phyloP scores from a whole-genome alignment of 2,113 vertebrate species.

The Archocentrus centrarchus region DNA sequence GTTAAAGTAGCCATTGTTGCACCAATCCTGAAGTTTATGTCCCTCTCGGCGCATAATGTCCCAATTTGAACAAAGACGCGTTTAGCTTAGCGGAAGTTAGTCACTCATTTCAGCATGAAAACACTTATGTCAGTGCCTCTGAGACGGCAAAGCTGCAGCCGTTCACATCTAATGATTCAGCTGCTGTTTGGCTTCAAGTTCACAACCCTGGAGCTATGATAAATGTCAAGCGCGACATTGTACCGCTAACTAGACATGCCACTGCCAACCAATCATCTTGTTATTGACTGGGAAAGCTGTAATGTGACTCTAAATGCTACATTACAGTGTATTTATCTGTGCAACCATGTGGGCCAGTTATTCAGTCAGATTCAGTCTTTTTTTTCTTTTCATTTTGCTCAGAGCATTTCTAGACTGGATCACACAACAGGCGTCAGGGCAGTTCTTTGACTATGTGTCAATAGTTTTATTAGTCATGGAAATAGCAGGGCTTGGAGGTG shows the following conservation, averaged over 20 bases:
- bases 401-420: slow-evolving; percentile 24
- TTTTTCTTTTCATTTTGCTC: slow-evolving; percentile 26
- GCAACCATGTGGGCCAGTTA: slow-evolving; percentile 43
- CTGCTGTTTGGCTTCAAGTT: slow-evolving; percentile 69
- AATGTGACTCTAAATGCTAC: slow-evolving; percentile 68
- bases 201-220: slow-evolving; percentile 74
- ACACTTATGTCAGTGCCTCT: slow-evolving; percentile 71
- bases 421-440: slow-evolving; percentile 5
- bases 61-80: slow-evolving; percentile 73
- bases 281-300: slow-evolving; percentile 71
- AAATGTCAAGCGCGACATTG: slow-evolving; percentile 78
- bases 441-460: slow-evolving; percentile 13
- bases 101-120: slow-evolving; percentile 77
- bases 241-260: slow-evolving; percentile 72
- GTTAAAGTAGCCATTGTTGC: slow-evolving; percentile 64
- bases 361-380: slow-evolving; percentile 18
- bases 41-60: slow-evolving; percentile 63
- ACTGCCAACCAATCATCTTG: slow-evolving; percentile 71
- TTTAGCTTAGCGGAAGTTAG: slow-evolving; percentile 71
- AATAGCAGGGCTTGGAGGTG: not conserved
- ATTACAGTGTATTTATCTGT: slow-evolving; percentile 37
- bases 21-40: slow-evolving; percentile 29
- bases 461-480: slow-evolving; percentile 26
- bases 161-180: slow-evolving; percentile 74
- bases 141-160: slow-evolving; percentile 55